These are phyloP conservation scores for Rosalia funebris DNA, from an alignment of 2,888 invertebrate species.

Conservation along the genomic window DNA sequence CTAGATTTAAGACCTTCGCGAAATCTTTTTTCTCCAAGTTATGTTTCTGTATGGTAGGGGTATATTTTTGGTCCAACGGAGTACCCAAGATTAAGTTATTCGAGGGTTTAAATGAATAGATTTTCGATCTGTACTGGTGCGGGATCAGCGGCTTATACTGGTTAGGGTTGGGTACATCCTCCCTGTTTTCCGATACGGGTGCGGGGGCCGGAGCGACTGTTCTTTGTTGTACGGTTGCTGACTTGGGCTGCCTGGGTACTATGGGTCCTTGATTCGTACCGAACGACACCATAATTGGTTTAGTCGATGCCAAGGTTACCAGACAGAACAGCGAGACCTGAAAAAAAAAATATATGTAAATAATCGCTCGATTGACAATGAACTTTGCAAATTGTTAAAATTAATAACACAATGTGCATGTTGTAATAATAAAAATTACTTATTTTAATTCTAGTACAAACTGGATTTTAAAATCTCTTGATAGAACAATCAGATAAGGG, in stretches of 20 bases:
- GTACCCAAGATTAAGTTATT: conserved; percentile 59
- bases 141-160: conserved; percentile 57
- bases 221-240: conserved; percentile 38
- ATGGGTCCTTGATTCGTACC: conserved; percentile 63
- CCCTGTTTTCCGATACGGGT: conserved; percentile 56
- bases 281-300: conserved; percentile 62
- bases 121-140: conserved; percentile 56
- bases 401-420: too few species aligned
- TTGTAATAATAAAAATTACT: neutral
- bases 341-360: conserved; percentile 45
- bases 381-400: conserved; percentile 30
- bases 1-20: conserved; percentile 49
- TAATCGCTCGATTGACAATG: conserved; percentile 32
- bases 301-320: conserved; percentile 49
- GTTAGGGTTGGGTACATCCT: conserved; percentile 59
- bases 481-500: neutral
- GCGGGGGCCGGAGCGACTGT: conserved; percentile 49
- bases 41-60: conserved; percentile 54
- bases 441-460: neutral
- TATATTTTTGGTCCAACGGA: conserved; percentile 59
- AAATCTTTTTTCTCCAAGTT: conserved; percentile 52
- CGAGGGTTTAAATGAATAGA: conserved; percentile 52
- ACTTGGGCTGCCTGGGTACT: conserved; percentile 48
- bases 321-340: conserved; percentile 54
- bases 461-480: neutral